Evolutionary conservation across 37 sponge, comb jelly and placozoan species (phyloP).

Genomic region (Ephydatia muelleri): DNA sequence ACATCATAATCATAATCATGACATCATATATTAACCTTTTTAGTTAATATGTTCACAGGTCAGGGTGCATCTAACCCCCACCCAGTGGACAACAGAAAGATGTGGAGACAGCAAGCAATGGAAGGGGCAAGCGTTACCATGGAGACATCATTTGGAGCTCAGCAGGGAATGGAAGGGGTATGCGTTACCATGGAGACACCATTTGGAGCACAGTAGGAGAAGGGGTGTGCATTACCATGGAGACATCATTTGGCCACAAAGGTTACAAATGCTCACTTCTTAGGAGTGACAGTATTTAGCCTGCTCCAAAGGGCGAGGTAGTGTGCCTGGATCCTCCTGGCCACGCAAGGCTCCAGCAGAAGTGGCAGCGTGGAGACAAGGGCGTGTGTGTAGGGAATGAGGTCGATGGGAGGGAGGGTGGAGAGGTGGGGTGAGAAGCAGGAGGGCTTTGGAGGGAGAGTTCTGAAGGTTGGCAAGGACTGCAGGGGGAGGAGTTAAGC

Average conservation of each 20-base stretch:
- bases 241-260: not conserved
- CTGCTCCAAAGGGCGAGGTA: constrained; percentile 63
- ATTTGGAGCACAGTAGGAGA: too few species aligned
- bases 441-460: constrained; percentile 47
- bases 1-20: too few species aligned
- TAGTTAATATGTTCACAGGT: too few species aligned
- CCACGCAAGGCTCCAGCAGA: constrained; percentile 51
- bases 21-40: too few species aligned
- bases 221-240: too few species aligned
- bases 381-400: constrained; percentile 37
- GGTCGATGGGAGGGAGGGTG: constrained; percentile 26
- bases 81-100: too few species aligned
- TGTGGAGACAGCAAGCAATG: too few species aligned
- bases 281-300: constrained; percentile 58
- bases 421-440: constrained; percentile 47
- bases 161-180: too few species aligned
- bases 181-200: too few species aligned
- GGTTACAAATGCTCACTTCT: constrained; percentile 36
- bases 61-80: too few species aligned
- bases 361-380: constrained; percentile 53
- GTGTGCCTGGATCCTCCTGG: constrained; percentile 45
- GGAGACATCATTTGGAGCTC: too few species aligned
- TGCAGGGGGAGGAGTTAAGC: constrained; percentile 1
- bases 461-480: constrained; percentile 37
- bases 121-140: too few species aligned